Evolutionary conservation across 2,797 vertebrate species (phyloP), one percentile per base, ranked within the genome.

Genomic region (Esox masquinongy): DNA sequence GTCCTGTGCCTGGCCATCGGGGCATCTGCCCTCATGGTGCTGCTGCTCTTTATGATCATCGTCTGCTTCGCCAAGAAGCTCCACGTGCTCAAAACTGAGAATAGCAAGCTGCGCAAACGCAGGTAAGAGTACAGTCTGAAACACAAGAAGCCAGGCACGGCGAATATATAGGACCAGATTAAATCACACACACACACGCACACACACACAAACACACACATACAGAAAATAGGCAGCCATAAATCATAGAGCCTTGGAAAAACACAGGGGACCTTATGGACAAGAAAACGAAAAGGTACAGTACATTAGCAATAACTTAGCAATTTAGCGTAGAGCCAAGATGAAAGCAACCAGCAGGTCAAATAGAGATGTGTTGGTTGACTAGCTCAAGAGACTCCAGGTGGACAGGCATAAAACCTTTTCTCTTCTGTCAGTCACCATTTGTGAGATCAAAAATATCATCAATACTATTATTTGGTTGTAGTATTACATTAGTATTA

Each of bases 51-150:
- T 94, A 98, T 99, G 97, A 96, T 97, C 94, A 86, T 97, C 0
- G 97, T 99, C 77, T 98, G 96, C 94, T 99, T 99, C 1, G 96
- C 97, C 95, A 99, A 99, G 94, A 98, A 97, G 89, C 96, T 99
- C 74, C 97, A 99, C 78, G 91, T 97, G 87, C 97, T 99, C 88
- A 97, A 97, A 94, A 97, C 96, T 0, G 97, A 98, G 92, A 98
- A 98, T 84, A 96, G 94, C 92, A 97, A 96, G 91, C 93, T 99
- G 86, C 96, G 96, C 61, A 95, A 96, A 86, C 96, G 96, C 94
- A 97, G 96, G 97, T 98, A 91, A 96, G 96, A 22, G 22, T 61
- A 26, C 22, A 26, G 56, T 24, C 8, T 1, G 56, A 19, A 3
- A 19, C 8, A n/a, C 6, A n/a, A 19, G 19, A 56, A 22, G 9